These are phyloP conservation scores for Oxytorus armatus DNA, from an alignment of 2,888 invertebrate genomes.

Conservation along the genomic window DNA sequence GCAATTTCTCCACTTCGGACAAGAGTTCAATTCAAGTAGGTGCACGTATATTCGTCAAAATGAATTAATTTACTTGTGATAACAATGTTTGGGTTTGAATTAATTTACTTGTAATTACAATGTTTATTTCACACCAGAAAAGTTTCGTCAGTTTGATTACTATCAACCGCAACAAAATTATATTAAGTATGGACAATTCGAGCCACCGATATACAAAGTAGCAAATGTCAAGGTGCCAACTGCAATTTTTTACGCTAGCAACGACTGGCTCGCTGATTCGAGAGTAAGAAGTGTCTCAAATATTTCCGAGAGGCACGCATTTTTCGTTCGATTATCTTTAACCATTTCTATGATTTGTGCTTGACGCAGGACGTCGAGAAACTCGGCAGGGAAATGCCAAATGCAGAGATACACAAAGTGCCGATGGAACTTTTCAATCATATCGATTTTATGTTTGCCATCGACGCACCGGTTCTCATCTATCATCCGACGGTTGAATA, in stretches of 20 bases:
- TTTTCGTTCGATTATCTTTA: background rate
- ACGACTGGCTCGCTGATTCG: constrained; percentile 88
- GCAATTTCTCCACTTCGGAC: constrained; percentile 90
- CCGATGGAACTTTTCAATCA: constrained; percentile 77
- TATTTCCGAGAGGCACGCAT: constrained; percentile 4
- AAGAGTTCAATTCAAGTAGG: constrained; percentile 81
- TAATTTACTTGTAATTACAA: background rate
- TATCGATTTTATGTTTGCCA: constrained; percentile 76
- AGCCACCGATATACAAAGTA: constrained; percentile 88
- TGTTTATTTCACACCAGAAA: constrained; percentile 70
- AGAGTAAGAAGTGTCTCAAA: constrained; percentile 67
- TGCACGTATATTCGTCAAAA: constrained; percentile 10
- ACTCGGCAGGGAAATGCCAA: constrained; percentile 86
- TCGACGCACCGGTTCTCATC: constrained; percentile 73
- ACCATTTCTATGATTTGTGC: background rate
- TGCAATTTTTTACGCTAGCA: constrained; percentile 88
- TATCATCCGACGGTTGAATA: constrained; percentile 74
- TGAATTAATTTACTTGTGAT: background rate
- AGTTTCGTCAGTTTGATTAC: constrained; percentile 86
- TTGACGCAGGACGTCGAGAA: constrained; percentile 86
- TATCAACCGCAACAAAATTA: constrained; percentile 85
- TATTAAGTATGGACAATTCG: constrained; percentile 85
- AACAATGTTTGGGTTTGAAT: too few species aligned
- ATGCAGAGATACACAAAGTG: constrained; percentile 79
- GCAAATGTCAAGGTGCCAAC: constrained; percentile 87